phyloP scores from a whole-genome alignment of 2,797 vertebrate genomes.

The Morus bassanus region DNA sequence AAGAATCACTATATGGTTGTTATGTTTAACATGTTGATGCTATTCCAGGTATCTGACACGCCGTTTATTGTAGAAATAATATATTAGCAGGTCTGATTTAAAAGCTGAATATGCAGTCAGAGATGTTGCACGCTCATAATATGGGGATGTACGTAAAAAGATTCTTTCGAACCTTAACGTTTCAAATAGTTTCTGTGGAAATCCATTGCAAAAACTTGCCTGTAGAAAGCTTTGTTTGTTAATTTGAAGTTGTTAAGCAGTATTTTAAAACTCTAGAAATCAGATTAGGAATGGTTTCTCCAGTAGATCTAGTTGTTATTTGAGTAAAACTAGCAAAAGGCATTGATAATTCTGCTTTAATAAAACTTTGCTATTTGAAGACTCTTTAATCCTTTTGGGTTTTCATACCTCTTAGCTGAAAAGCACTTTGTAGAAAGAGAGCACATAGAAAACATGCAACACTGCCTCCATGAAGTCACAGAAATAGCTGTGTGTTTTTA shows the following conservation, averaged over 20 bases:
- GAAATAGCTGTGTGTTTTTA: not conserved
- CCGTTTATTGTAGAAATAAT: not conserved
- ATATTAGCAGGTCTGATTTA: not conserved
- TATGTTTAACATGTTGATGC: not conserved
- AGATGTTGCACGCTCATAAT: not conserved
- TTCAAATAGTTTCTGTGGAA: not conserved
- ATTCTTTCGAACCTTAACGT: not conserved
- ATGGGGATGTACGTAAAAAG: rapidly evolving
- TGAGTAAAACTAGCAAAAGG: not conserved
- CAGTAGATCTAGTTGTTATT: not conserved
- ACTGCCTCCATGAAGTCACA: not conserved
- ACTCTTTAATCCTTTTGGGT: not conserved
- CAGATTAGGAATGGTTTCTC: not conserved
- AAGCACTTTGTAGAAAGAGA: not conserved
- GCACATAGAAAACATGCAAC: rapidly evolving
- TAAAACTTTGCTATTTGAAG: not conserved
- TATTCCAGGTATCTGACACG: not conserved
- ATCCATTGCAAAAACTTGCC: not conserved
- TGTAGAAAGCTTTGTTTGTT: not conserved
- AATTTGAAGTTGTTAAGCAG: not conserved
- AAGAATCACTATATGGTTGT: not conserved
- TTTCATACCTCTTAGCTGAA: not conserved
- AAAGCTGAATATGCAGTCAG: not conserved
- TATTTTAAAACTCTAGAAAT: not conserved
- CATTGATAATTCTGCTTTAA: not conserved